These are phyloP conservation scores for Zoanthus sansibaricus DNA, from an alignment of 92 coral and sea anemone genomes.

Conservation along the genomic window DNA sequence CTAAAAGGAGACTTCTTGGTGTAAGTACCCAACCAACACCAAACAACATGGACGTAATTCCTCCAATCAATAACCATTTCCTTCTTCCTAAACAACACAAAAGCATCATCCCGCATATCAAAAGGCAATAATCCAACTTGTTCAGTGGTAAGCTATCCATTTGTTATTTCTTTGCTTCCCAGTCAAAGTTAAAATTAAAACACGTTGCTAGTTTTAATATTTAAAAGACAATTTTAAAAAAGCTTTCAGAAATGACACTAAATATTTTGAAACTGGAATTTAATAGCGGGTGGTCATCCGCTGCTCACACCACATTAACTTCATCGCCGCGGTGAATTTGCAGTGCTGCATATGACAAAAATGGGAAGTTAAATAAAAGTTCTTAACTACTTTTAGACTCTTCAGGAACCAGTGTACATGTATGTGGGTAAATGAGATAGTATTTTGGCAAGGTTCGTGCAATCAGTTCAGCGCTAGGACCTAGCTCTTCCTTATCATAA, in stretches of 20 bases:
- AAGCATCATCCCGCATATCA: slow-evolving; percentile 5
- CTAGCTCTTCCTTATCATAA: not conserved
- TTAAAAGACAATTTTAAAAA: too few species aligned
- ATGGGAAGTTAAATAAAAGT: not conserved
- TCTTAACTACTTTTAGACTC: not conserved
- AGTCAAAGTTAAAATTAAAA: not conserved
- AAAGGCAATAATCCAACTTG: slow-evolving; percentile 4
- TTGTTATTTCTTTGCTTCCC: not conserved
- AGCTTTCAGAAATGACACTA: too few species aligned
- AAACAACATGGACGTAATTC: slow-evolving; percentile 2
- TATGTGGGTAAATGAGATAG: not conserved
- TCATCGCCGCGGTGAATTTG: not conserved
- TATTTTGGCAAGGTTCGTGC: not conserved
- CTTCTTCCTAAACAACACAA: slow-evolving; percentile 3
- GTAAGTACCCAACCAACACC: slow-evolving; percentile 30
- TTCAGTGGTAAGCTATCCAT: slow-evolving; percentile 20
- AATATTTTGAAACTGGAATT: too few species aligned
- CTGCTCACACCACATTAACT: not conserved
- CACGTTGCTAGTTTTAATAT: too few species aligned
- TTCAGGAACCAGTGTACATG: not conserved
- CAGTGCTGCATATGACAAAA: not conserved
- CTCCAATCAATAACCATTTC: slow-evolving; percentile 17
- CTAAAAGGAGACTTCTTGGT: not conserved
- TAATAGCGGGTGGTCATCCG: too few species aligned
- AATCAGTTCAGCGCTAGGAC: not conserved